Conservation (phyloP, 2,113 vertebrate species). For the Halichoeres trimaculatus region DNA sequence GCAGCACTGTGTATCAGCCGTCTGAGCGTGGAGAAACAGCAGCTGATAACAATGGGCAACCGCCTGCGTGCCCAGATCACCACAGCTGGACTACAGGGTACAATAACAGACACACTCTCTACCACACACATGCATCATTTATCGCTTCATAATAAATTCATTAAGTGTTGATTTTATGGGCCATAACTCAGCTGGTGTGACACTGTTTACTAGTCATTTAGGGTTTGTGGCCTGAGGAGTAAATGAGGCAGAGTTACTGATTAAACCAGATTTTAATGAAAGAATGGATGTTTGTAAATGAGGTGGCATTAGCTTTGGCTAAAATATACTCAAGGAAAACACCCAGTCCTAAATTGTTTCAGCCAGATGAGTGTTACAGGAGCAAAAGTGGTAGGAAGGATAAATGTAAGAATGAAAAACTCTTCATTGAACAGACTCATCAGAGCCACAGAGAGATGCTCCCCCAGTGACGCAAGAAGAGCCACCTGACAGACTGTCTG, state of each 20-base stretch:
- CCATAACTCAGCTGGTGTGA: not conserved
- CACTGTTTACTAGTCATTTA: not conserved
- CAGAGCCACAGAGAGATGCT: constrained; percentile 6
- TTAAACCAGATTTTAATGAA: not conserved
- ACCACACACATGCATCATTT: not conserved
- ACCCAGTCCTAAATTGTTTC: too few species aligned
- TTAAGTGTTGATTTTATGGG: not conserved
- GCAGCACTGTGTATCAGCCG: constrained; percentile 81
- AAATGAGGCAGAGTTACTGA: not conserved
- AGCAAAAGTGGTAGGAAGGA: not conserved
- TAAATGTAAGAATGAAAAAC: not conserved
- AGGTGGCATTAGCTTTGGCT: too few species aligned
- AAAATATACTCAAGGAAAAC: too few species aligned
- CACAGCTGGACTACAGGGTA: constrained; percentile 75
- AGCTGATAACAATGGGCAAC: constrained; percentile 91
- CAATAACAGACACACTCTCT: constrained; percentile 2
- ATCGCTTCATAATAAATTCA: not conserved
- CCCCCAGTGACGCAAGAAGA: constrained; percentile 47
- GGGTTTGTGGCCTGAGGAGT: not conserved
- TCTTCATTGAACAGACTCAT: not conserved
- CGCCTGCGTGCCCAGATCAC: constrained; percentile 83
- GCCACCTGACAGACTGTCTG: constrained; percentile 64
- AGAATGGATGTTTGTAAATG: too few species aligned
- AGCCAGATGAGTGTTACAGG: too few species aligned
- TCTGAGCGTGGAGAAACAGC: constrained; percentile 86